phyloP scores from a whole-genome alignment of 1,140 invertebrate genomes.

The Micrasema minimum region DNA sequence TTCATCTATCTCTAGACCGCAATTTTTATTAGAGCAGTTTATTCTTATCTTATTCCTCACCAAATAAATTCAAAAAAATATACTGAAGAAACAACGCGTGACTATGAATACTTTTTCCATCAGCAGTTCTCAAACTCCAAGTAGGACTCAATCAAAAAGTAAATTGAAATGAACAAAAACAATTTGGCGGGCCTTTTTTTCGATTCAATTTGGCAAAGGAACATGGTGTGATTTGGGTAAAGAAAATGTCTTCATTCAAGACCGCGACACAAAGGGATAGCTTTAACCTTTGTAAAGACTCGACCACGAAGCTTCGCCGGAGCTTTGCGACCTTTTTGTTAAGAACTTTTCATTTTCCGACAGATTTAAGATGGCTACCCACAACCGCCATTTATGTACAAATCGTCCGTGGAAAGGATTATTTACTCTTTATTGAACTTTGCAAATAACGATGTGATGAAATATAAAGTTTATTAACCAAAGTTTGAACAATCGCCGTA shows the following conservation, averaged over 20 bases:
- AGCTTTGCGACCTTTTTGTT: conserved; percentile 29
- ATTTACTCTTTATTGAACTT: conserved; percentile 24
- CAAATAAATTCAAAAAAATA: no score
- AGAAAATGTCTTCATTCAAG: conserved; percentile 36
- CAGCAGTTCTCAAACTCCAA: conserved; percentile 18
- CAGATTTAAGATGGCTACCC: conserved; percentile 22
- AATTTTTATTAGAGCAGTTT: not conserved
- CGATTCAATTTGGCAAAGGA: conserved; percentile 29
- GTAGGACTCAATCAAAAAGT: conserved; percentile 28
- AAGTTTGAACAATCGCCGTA: not conserved
- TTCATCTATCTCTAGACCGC: not conserved
- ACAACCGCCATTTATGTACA: conserved; percentile 29
- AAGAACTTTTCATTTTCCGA: conserved; percentile 36
- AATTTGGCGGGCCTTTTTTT: conserved; percentile 12
- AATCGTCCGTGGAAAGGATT: conserved; percentile 31
- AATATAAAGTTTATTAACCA: not conserved
- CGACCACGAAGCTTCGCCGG: conserved; percentile 10
- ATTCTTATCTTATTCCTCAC: no score
- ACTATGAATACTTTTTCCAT: conserved; percentile 9
- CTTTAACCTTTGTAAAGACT: conserved; percentile 32
- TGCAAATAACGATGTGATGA: not conserved
- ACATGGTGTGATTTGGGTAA: conserved; percentile 34
- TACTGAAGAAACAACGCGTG: no score
- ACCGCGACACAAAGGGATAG: conserved; percentile 32
- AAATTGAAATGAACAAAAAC: conserved; percentile 39